These are phyloP conservation scores for Buphagus erythrorhynchus DNA, from an alignment of 2,797 vertebrate genomes.

Conservation along the genomic window DNA sequence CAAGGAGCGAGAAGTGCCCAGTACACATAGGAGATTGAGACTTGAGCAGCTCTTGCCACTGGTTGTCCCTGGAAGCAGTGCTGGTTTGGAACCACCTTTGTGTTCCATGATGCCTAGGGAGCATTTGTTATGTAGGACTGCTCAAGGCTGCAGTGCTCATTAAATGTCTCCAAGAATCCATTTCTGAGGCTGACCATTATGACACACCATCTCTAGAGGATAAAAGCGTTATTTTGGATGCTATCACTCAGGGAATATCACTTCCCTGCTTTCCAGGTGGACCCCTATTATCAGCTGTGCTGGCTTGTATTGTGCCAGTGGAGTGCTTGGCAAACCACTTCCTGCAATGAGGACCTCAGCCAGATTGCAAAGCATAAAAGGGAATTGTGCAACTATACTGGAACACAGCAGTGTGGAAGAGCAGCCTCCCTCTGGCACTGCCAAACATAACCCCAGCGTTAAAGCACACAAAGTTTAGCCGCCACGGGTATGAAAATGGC, in stretches of 20 bases:
- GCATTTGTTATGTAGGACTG: not conserved
- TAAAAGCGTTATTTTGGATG: not conserved
- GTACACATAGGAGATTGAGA: not conserved
- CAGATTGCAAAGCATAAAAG: not conserved
- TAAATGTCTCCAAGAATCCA: not conserved
- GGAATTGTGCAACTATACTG: not conserved
- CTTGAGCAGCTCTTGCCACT: not conserved
- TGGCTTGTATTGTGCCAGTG: not conserved
- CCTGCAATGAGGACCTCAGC: not conserved
- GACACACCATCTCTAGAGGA: not conserved
- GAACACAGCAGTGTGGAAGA: not conserved
- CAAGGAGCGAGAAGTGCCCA: not conserved
- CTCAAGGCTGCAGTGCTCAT: not conserved
- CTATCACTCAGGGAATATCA: not conserved
- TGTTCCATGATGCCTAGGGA: not conserved
- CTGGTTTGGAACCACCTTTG: not conserved
- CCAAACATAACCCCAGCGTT: rapidly evolving
- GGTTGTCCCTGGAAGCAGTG: not conserved
- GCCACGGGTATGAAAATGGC: not conserved
- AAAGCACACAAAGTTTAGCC: not conserved
- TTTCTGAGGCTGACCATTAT: not conserved
- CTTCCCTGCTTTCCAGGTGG: not conserved
- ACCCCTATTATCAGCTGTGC: not conserved
- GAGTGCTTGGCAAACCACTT: not conserved
- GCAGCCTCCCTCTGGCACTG: not conserved